Conservation (phyloP, 2,113 vertebrate genomes). For the Tragelaphus strepsiceros region DNA sequence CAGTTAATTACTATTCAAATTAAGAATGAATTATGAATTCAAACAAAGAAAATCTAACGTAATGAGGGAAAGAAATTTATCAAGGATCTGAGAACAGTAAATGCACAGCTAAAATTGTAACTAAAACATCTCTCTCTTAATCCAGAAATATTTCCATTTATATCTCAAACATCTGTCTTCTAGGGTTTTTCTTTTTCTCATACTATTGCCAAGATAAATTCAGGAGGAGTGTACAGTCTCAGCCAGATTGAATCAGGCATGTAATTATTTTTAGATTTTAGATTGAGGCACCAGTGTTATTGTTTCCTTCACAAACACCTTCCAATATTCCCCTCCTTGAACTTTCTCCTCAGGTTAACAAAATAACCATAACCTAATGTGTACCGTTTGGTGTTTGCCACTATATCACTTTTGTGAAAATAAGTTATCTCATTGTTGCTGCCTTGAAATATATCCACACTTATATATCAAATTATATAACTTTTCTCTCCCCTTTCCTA, state of each 20-base stretch:
- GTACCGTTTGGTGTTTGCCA: not conserved
- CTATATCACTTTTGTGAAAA: not conserved
- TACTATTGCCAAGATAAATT: conserved; percentile 45
- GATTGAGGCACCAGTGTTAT: not conserved
- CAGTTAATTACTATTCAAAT: not conserved
- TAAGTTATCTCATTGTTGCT: conserved; percentile 15
- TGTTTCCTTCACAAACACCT: conserved; percentile 20
- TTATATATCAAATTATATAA: not conserved
- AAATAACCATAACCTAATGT: not conserved
- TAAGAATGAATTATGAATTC: not conserved
- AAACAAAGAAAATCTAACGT: not conserved
- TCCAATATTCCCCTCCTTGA: not conserved
- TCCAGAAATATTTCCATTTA: conserved; percentile 10
- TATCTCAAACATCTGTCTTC: conserved; percentile 9
- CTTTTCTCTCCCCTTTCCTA: not conserved
- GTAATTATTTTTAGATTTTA: conserved; percentile 46
- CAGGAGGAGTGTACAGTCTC: not conserved
- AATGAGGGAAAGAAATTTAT: not conserved
- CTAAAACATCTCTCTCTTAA: not conserved
- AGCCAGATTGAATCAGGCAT: not conserved
- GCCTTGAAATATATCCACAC: not conserved
- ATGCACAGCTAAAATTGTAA: not conserved
- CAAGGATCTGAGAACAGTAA: not conserved
- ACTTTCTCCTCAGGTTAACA: not conserved
- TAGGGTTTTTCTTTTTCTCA: not conserved